Evolutionary conservation across 2,797 vertebrate genomes (phyloP), one percentile per base, ranked within the genome.

Genomic region (Danio aesculapii): DNA sequence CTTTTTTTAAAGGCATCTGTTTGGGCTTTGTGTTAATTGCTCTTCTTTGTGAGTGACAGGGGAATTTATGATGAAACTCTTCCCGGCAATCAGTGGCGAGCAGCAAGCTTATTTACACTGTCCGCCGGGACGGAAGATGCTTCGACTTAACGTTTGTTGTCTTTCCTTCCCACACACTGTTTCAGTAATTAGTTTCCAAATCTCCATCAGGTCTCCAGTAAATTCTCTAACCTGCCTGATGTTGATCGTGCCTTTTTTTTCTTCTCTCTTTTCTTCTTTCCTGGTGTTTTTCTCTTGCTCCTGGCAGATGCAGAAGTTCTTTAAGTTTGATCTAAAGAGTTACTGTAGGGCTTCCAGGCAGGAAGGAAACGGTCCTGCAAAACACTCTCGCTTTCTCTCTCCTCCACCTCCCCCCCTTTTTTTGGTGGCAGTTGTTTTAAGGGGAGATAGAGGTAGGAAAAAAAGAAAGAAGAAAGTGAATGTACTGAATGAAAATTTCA

Each of bases 401-500:
- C 58, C 12, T 53, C 67, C 11, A 62, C 64, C 64, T 66, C 57
- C 57, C 58, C 44, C 61, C 52, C 14, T 55, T 75, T 78, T 64
- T 72, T 75, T 61, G 46, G 76, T 57, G 75, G 58, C 76, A 66
- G 53, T 70, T 75, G 70, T 39, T 72, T 72, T 72, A 46, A 46
- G 67, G 46, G 55, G 61, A 43, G 57, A 81, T 69, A 73, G 55
- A 43, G 72, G 8, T 14, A 50, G 39, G 39, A 61, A 67, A 16
- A 41, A 21, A 62, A 39, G 21, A 10, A 57, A 87, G 84, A 86
- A 83, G 67, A 85, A 92, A 90, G 89, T 90, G 92, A 94, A 94
- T 90, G 92, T 87, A 93, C 83, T 89, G 89, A 93, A 95, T 95
- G 92, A 93, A 95, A 95, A 91, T 94, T 94, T 94, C 89, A 94